Evolutionary conservation across 1,140 invertebrate species (phyloP), one percentile per base, ranked within the genome.

Genomic region (Pectinophora gossypiella): DNA sequence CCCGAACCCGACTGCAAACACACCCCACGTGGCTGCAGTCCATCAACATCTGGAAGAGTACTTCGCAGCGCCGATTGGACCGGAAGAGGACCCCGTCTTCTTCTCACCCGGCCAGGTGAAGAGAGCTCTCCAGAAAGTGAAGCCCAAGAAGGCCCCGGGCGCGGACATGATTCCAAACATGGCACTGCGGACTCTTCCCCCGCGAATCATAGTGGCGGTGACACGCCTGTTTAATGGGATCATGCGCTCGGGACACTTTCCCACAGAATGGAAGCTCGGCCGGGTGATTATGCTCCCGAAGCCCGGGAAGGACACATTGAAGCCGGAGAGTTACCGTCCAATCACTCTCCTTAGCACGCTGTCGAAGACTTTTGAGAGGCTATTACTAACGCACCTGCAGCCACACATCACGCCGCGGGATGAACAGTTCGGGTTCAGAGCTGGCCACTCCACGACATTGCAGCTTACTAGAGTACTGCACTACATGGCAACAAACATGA

Each of bases 391-490:
- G n/a, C 53, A 64, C 5, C 20, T 68, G 3, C n/a, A 0, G 0
- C 61, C 54, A 0, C 45, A 44, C 16, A 20, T 64, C 1, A 32
- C n/a, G 27, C 48, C 49, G 0, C 23, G 59, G 0, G 36, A 45
- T 4, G 68, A 78, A 36, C 76, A 86, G 40, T 72, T 71, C 38
- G 81, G 79, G 0, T 84, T 85, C 48, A 49, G 71, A 19, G 7
- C 54, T 15, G 56, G 59, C 0, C 69, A 76, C 22, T 73, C 60
- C 27, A 77, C 77, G 0, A 64, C 58, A 0, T 51, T 51, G 0
- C 68, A 68, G 20, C 23, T 72, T 13, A 23, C 56, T 2, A 48
- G 64, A 23, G 64, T 71, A 1, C 23, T 64, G 3, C 55, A 63
- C 51, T 10, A 23, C 0, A 12, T 48, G 6, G 15, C 52, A 3